Conservation (phyloP, 2,888 invertebrate species). For the Cephonodes hylas region DNA sequence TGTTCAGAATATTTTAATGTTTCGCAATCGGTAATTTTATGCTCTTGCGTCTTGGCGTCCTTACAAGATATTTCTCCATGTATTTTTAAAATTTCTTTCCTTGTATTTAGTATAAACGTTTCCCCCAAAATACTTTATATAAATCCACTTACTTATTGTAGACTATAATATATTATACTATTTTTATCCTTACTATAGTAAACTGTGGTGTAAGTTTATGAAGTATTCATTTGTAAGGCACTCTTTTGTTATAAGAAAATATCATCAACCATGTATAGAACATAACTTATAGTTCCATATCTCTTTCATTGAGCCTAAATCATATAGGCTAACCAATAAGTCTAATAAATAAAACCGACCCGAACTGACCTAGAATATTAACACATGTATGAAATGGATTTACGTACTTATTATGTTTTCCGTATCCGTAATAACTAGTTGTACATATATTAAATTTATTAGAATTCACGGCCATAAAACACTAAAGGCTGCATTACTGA, state of each 20-base stretch:
- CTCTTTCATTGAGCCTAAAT: too few species aligned
- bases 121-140: not conserved
- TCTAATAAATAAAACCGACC: not conserved
- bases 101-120: not conserved
- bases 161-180: too few species aligned
- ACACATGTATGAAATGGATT: too few species aligned
- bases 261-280: too few species aligned
- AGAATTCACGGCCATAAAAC: conserved; percentile 9
- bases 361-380: too few species aligned
- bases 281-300: too few species aligned
- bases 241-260: too few species aligned
- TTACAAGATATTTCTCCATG: not conserved
- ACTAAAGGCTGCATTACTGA: conserved; percentile 6
- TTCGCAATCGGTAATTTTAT: not conserved
- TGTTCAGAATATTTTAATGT: not conserved
- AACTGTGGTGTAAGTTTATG: too few species aligned
- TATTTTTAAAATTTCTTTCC: not conserved
- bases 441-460: conserved; percentile 10
- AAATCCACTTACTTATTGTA: too few species aligned
- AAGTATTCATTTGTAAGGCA: too few species aligned
- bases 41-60: not conserved
- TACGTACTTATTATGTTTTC: not conserved
- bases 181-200: too few species aligned
- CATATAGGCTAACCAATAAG: too few species aligned
- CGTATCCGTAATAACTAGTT: not conserved